Percentiles rank a stretch among this genome's conserved stretches.
Conservation (phyloP, 2,797 vertebrate genomes). For the Mormyrus hasselquistii region DNA sequence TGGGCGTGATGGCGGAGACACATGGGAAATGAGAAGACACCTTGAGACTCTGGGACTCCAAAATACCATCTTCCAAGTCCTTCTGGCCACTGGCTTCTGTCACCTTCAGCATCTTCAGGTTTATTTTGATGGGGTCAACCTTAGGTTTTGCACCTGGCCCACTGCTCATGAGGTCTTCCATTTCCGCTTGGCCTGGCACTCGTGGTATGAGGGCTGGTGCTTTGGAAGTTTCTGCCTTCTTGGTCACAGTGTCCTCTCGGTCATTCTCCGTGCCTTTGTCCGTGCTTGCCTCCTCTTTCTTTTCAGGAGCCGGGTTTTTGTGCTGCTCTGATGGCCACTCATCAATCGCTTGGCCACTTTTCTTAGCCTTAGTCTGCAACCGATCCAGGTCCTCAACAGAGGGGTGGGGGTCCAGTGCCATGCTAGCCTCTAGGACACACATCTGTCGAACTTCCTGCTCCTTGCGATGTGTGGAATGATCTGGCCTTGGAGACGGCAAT, state of each 20-base stretch:
- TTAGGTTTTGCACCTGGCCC: slow-evolving; percentile 59
- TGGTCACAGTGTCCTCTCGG: slow-evolving; percentile 24
- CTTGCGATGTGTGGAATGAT: slow-evolving; percentile 69
- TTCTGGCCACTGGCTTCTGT: slow-evolving; percentile 53
- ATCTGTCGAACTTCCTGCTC: slow-evolving; percentile 70
- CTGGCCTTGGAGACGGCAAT: slow-evolving; percentile 61
- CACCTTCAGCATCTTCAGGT: slow-evolving; percentile 82
- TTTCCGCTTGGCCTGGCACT: slow-evolving; percentile 52
- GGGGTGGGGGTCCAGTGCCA: slow-evolving; percentile 63
- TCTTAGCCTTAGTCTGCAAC: slow-evolving; percentile 64
- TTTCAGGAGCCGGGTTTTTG: slow-evolving; percentile 50
- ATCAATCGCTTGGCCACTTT: slow-evolving; percentile 70
- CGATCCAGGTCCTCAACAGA: slow-evolving; percentile 65
- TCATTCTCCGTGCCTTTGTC: slow-evolving; percentile 43
- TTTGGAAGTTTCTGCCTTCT: slow-evolving; percentile 51
- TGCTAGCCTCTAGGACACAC: slow-evolving; percentile 66
- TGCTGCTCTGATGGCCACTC: slow-evolving; percentile 68
- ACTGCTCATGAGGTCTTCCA: slow-evolving; percentile 44
- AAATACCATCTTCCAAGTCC: slow-evolving; percentile 41
- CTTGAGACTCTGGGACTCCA: slow-evolving; percentile 43
- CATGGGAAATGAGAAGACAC: slow-evolving; percentile 30
- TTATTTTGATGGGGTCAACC: slow-evolving; percentile 86
- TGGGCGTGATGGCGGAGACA: slow-evolving; percentile 48
- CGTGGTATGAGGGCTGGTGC: slow-evolving; percentile 60
- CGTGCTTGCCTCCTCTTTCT: slow-evolving; percentile 38